These are phyloP conservation scores for Teleopsis dalmanni DNA, from an alignment of 1,140 invertebrate genomes.

Conservation along the genomic window DNA sequence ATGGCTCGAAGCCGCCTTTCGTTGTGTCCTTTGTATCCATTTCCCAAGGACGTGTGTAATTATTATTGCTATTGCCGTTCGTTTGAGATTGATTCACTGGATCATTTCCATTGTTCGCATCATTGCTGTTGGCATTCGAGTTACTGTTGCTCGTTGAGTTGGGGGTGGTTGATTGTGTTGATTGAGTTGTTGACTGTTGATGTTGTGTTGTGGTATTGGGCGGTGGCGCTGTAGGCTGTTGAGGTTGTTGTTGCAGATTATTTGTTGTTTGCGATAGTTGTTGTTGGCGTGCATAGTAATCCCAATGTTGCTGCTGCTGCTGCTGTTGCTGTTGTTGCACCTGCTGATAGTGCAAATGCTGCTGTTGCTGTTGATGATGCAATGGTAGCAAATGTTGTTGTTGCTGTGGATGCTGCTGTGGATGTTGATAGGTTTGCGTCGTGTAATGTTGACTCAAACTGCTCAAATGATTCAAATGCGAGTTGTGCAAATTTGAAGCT, in stretches of 20 bases:
- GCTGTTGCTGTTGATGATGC: slow-evolving; percentile 22
- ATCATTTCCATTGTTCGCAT: slow-evolving; percentile 7
- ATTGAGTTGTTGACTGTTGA: slow-evolving; percentile 2
- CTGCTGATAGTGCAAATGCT: slow-evolving; percentile 18
- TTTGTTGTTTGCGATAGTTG: slow-evolving; percentile 17
- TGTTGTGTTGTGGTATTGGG: neutral
- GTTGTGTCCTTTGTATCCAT: slow-evolving; percentile 58
- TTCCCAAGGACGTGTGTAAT: slow-evolving; percentile 78
- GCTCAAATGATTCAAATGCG: slow-evolving; percentile 37
- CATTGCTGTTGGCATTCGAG: slow-evolving; percentile 23
- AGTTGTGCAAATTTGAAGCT: slow-evolving; percentile 26
- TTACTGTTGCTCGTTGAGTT: slow-evolving; percentile 1
- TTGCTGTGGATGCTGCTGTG: slow-evolving; percentile 21
- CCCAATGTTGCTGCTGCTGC: slow-evolving; percentile 34
- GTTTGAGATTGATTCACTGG: neutral
- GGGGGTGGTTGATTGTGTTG: neutral
- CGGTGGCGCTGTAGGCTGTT: slow-evolving; percentile 5
- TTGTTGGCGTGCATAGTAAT: slow-evolving; percentile 41
- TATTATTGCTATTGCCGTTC: slow-evolving; percentile 37
- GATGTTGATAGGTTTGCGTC: slow-evolving; percentile 12
- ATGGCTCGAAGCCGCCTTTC: slow-evolving; percentile 50
- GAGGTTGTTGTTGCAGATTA: slow-evolving; percentile 20
- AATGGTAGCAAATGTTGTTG: no score
- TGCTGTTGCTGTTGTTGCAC: slow-evolving; percentile 22
- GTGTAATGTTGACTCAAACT: slow-evolving; percentile 36